Evolutionary conservation across 35 echinoderm and acorn worm species (phyloP).

Genomic region (Apostichopus parvimensis): DNA sequence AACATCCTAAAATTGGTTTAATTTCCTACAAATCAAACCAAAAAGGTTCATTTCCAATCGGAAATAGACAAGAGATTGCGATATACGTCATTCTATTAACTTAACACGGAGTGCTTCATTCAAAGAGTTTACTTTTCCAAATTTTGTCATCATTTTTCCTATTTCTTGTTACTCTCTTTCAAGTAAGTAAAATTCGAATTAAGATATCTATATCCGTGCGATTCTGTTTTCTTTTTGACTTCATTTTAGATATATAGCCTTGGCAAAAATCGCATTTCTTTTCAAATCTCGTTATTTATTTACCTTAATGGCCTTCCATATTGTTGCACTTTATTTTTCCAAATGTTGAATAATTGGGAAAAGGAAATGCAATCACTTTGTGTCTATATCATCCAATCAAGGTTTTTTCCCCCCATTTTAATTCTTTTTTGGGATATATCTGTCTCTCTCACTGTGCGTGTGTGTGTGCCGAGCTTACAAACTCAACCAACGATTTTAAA

Average conservation of each 20-base stretch:
- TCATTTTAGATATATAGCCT: background rate
- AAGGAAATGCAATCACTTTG: conserved; percentile 46
- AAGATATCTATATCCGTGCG: background rate
- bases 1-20: conserved; percentile 6
- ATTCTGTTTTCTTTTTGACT: background rate
- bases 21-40: conserved; percentile 59
- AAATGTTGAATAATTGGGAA: conserved; percentile 3
- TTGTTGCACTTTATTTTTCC: conserved; percentile 20
- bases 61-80: conserved; percentile 40
- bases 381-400: conserved; percentile 24
- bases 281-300: conserved; percentile 54
- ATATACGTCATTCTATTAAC: conserved; percentile 9
- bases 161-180: background rate
- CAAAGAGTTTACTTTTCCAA: background rate
- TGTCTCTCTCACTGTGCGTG: background rate
- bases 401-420: background rate
- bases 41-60: background rate
- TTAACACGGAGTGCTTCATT: background rate
- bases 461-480: conserved; percentile 5
- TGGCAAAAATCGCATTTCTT: conserved; percentile 24
- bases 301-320: conserved; percentile 7
- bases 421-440: background rate
- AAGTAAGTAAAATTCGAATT: no score
- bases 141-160: background rate
- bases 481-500: conserved; percentile 42